Base-by-base conservation (phyloP, 1,140 invertebrate species). In the Ips nitidus region DNA sequence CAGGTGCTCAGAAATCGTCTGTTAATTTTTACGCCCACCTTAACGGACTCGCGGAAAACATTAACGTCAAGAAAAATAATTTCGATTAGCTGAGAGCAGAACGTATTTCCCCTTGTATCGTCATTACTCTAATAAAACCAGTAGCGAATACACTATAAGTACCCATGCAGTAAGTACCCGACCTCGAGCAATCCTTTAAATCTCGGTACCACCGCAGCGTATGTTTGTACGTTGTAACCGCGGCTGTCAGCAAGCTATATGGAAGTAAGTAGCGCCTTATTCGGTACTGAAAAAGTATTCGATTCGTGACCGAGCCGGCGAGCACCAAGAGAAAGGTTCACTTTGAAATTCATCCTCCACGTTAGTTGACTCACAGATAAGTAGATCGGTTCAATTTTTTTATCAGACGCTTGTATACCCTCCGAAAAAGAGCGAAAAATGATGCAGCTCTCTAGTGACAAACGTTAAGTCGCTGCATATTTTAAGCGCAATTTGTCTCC, bases 401-500 rank as follows among this genome's bases (percentile, higher is more conserved):
- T 3, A 52, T 52, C 4, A 36, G 4, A 3, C 3, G 52, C 22
- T 22, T 22, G 22, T 22, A 22, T 22, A 22, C 22, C 22, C 22
- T 22, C 22, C 22, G 22, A 50, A 50, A 50, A 50, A 50, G 7
- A 22, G 22, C 6, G 45, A 50, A 50, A 50, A 50, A 50, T 22
- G 45, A 7, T 5, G 52, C 37, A 55, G 52, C 52, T 36, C 52
- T 37, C n/a, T 36, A 5, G 52, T 41, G 38, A 55, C 61, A 63
- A n/a, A n/a, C 50, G 41, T 50, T 47, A 66, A 56, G 53, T 66
- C 22, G 47, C 68, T 47, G 52, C 60, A 70, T 70, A 70, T 70
- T 70, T 70, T 56, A 70, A 36, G 50, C 50, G 57, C 65, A 70
- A 70, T 70, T 70, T 65, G 69, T 70, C 69, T 59, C 41, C 8